Evolutionary conservation across 2,797 vertebrate genomes (phyloP).

Genomic region (Rhabdophis nuchalis): DNA sequence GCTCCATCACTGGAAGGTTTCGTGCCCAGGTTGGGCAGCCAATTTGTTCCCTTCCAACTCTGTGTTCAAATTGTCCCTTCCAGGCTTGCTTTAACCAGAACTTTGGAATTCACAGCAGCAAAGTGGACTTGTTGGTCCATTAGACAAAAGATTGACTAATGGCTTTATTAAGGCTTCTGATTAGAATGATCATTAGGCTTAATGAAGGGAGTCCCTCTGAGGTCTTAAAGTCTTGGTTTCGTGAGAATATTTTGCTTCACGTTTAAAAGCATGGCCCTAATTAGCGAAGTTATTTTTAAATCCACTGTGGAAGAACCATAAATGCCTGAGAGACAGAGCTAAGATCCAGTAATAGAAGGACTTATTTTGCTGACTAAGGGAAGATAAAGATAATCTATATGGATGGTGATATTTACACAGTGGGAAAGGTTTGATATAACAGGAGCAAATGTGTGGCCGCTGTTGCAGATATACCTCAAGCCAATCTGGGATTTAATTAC

Average conservation of each 20-base stretch:
- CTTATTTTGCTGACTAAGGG: background rate
- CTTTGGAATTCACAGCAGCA: background rate
- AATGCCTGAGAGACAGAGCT: slow-evolving; percentile 22
- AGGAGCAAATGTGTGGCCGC: background rate
- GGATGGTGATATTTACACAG: background rate
- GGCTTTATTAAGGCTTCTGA: background rate
- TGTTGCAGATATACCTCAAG: background rate
- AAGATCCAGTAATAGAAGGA: background rate
- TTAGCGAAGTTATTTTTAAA: slow-evolving; percentile 7
- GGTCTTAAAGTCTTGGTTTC: background rate
- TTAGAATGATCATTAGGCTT: background rate
- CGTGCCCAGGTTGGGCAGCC: background rate
- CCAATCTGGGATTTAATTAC: background rate
- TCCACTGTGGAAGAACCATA: slow-evolving; percentile 9
- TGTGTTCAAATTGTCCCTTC: background rate
- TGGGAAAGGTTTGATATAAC: background rate
- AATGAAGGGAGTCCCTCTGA: background rate
- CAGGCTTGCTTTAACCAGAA: background rate
- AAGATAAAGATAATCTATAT: background rate
- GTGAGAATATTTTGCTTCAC: background rate
- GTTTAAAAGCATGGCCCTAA: background rate
- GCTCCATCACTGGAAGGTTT: background rate
- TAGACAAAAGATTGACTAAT: background rate
- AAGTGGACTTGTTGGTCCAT: background rate
- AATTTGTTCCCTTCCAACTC: background rate